phyloP scores from a whole-genome alignment of 2,797 vertebrate species.

The Typhlichthys subterraneus region DNA sequence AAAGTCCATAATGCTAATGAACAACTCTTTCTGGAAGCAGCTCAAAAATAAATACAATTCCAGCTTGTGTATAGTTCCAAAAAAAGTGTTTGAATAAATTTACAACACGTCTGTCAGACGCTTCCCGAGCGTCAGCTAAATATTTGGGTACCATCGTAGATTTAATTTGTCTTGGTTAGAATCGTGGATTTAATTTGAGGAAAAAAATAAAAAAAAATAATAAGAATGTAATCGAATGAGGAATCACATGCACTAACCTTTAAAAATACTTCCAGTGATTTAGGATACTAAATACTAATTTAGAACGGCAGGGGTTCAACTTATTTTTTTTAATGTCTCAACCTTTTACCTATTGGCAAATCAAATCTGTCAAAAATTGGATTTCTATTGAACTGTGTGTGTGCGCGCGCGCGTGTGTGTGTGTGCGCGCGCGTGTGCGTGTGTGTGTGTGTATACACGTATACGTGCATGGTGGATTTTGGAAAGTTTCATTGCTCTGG shows the following conservation, averaged over 20 bases:
- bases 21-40: slow-evolving; percentile 30
- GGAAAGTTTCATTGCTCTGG: neutral
- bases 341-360: slow-evolving; percentile 11
- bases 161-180: slow-evolving; percentile 74
- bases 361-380: neutral
- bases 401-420: too few relatives aligned
- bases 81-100: slow-evolving; percentile 68
- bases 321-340: slow-evolving; percentile 34
- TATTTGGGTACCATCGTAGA: slow-evolving; percentile 69
- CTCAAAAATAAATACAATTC: slow-evolving; percentile 46
- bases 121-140: slow-evolving; percentile 41
- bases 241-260: slow-evolving; percentile 62
- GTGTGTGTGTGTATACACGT: too few relatives aligned
- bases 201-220: slow-evolving; percentile 54
- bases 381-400: too few relatives aligned
- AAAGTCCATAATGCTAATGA: slow-evolving; percentile 38
- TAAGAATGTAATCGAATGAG: slow-evolving; percentile 50
- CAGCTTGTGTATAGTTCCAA: slow-evolving; percentile 48
- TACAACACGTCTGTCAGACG: slow-evolving; percentile 67
- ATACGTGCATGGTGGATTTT: too few relatives aligned
- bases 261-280: slow-evolving; percentile 46
- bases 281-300: slow-evolving; percentile 27
- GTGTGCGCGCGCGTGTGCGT: too few relatives aligned
- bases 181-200: slow-evolving; percentile 61
- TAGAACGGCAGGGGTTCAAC: slow-evolving; percentile 28